Evolutionary conservation across 2,797 vertebrate genomes (phyloP).

Genomic region (Leontopithecus rosalia): DNA sequence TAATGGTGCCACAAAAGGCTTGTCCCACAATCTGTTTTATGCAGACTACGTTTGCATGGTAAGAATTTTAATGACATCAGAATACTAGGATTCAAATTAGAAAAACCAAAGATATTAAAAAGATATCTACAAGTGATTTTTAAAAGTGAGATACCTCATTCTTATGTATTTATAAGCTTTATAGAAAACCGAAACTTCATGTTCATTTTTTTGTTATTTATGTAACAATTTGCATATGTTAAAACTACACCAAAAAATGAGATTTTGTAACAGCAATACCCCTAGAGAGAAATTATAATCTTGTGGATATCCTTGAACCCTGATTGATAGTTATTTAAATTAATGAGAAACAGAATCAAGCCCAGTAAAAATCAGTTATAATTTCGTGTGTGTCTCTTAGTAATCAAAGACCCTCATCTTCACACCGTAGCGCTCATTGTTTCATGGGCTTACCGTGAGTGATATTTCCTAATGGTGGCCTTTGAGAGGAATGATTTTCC

Average conservation of each 20-base stretch:
- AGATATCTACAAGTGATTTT: slow-evolving; percentile 62
- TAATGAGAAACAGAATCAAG: background rate
- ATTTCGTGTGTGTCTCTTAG: background rate
- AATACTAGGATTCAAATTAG: slow-evolving; percentile 76
- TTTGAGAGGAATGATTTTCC: background rate
- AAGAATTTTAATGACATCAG: slow-evolving; percentile 74
- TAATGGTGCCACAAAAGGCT: slow-evolving; percentile 73
- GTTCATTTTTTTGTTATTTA: slow-evolving; percentile 64
- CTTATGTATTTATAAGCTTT: slow-evolving; percentile 62
- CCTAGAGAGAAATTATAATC: background rate
- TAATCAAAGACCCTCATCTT: background rate
- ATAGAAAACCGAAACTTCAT: slow-evolving; percentile 51
- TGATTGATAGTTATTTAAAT: background rate
- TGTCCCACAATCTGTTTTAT: slow-evolving; percentile 48
- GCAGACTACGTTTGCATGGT: slow-evolving; percentile 68
- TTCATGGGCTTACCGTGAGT: background rate
- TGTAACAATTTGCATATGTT: slow-evolving; percentile 25
- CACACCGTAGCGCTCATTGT: background rate
- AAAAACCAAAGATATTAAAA: slow-evolving; percentile 71
- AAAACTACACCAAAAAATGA: background rate
- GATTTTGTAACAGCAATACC: slow-evolving; percentile 11
- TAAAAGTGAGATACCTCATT: slow-evolving; percentile 60
- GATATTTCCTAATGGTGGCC: background rate
- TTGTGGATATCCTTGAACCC: background rate
- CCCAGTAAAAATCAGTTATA: background rate